These are phyloP conservation scores for Drosophila busckii DNA, from an alignment of 1,140 invertebrate genomes.

Conservation along the genomic window DNA sequence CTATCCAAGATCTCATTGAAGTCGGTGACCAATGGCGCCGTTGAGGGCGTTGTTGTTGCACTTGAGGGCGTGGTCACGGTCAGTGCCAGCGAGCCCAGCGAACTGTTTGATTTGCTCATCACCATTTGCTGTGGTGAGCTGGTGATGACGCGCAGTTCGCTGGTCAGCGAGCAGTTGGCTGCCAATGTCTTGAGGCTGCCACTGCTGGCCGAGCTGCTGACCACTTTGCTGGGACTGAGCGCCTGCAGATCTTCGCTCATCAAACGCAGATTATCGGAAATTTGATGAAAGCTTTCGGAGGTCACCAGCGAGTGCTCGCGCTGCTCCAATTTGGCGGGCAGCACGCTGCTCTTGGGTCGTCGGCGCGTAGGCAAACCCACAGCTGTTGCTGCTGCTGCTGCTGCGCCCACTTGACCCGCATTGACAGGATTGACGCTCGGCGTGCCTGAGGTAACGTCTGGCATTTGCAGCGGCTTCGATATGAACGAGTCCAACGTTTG, in stretches of 20 bases:
- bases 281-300: conserved; percentile 77
- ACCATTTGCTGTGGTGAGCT: conserved; percentile 58
- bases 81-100: conserved; percentile 40
- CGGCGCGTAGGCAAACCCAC: conserved; percentile 45
- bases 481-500: conserved; percentile 74
- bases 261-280: conserved; percentile 73
- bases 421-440: too few relatives aligned
- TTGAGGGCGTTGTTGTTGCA: conserved; percentile 68
- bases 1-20: conserved; percentile 78
- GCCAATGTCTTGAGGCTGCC: conserved; percentile 58
- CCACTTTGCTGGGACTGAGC: conserved; percentile 69
- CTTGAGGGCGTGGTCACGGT: conserved; percentile 50
- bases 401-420: conserved; percentile 5
- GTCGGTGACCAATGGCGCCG: conserved; percentile 66
- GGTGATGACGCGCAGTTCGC: conserved; percentile 60
- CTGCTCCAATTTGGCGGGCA: conserved; percentile 50
- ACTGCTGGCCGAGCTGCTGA: conserved; percentile 50
- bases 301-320: conserved; percentile 67
- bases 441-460: conserved; percentile 70
- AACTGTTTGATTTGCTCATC: conserved; percentile 62
- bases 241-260: conserved; percentile 78
- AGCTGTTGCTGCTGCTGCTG: neutral
- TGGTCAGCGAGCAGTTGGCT: conserved; percentile 38
- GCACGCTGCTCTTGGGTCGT: conserved; percentile 59
- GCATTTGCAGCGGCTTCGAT: conserved; percentile 73